These are phyloP conservation scores for Epinephelus coioides DNA, from an alignment of 2,797 vertebrate genomes.

Conservation along the genomic window DNA sequence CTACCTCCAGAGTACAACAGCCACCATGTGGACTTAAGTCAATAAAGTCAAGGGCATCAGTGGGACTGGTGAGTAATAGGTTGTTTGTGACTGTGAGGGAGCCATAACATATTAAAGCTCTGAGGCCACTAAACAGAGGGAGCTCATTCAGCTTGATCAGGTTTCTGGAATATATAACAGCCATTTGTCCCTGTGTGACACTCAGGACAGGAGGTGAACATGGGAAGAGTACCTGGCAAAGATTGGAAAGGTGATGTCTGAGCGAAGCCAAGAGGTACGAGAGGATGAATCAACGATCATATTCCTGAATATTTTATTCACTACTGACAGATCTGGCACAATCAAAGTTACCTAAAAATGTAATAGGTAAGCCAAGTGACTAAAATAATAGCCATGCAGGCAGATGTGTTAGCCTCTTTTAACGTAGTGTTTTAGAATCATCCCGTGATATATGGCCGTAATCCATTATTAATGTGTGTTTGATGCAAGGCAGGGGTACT, in stretches of 20 bases:
- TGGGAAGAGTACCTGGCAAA: constrained; percentile 18
- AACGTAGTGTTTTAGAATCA: constrained; percentile 41
- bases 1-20: constrained; percentile 72
- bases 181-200: constrained; percentile 54
- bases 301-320: constrained; percentile 30
- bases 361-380: too few relatives aligned
- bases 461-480: constrained; percentile 67
- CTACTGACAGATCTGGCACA: constrained; percentile 15
- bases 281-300: constrained; percentile 28
- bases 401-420: constrained; percentile 40
- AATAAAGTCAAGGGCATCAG: constrained; percentile 79
- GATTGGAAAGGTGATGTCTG: constrained; percentile 15
- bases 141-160: constrained; percentile 61
- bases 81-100: constrained; percentile 62
- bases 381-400: constrained; percentile 32
- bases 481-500: constrained; percentile 47
- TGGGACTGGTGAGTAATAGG: constrained; percentile 75
- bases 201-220: constrained; percentile 29
- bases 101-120: constrained; percentile 57
- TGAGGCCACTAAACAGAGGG: constrained; percentile 38
- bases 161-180: constrained; percentile 55
- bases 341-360: constrained; percentile 15
- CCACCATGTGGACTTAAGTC: constrained; percentile 74
- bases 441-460: constrained; percentile 61
- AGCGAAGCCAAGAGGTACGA: constrained; percentile 23